Evolutionary conservation across 2,888 invertebrate genomes (phyloP).

Genomic region (Megalurothrips usitatus): DNA sequence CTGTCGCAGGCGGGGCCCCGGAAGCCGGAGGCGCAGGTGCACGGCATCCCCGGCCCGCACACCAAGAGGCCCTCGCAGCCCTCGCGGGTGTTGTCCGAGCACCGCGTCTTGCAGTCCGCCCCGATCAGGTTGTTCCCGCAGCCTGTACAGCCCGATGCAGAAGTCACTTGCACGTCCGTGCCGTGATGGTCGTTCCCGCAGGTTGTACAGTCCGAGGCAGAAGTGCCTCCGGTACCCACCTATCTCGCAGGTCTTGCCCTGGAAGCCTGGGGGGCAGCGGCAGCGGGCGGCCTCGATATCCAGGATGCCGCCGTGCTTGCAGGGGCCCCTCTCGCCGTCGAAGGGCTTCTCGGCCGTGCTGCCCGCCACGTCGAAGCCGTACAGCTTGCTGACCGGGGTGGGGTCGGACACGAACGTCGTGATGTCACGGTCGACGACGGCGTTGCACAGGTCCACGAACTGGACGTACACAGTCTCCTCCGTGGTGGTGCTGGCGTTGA

Average conservation of each 20-base stretch:
- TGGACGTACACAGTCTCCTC: slow-evolving; percentile 8
- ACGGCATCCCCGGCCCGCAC: background rate
- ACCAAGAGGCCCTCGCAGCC: slow-evolving; percentile 1
- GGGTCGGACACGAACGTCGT: background rate
- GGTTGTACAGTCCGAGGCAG: too few species aligned
- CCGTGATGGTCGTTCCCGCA: too few species aligned
- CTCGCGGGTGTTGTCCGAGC: background rate
- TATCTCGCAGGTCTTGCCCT: background rate
- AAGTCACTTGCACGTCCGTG: too few species aligned
- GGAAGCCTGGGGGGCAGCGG: background rate
- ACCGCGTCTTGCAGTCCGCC: background rate
- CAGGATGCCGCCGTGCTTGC: slow-evolving; percentile 1
- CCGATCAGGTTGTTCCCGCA: slow-evolving; percentile 13
- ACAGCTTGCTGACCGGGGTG: background rate
- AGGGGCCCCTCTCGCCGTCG: background rate
- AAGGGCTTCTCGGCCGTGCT: background rate
- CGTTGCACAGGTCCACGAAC: background rate
- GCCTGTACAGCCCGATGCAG: background rate
- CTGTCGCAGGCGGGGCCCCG: background rate
- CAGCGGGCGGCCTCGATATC: background rate
- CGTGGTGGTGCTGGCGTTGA: background rate
- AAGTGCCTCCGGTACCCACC: too few species aligned
- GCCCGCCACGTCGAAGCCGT: slow-evolving; percentile 8
- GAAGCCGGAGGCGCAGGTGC: slow-evolving; percentile 10
- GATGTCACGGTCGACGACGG: background rate